These are phyloP conservation scores for Zeugodacus cucurbitae DNA, from an alignment of 1,140 invertebrate genomes.

Conservation along the genomic window DNA sequence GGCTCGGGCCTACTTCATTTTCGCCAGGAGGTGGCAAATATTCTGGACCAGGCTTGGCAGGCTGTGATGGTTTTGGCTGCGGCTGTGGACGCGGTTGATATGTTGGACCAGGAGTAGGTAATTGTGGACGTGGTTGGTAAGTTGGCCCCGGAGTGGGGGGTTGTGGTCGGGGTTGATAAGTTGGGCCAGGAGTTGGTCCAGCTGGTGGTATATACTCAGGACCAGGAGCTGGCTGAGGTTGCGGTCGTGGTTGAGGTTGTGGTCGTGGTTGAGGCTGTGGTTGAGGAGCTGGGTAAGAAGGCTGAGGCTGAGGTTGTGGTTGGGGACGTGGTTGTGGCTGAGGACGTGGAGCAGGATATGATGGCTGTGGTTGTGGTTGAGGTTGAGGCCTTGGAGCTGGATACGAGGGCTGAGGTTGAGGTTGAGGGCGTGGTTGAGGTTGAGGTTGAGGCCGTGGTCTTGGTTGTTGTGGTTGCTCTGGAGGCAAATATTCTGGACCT, in stretches of 20 bases:
- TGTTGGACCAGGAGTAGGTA: background rate
- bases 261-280: constrained; percentile 35
- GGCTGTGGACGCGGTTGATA: constrained; percentile 41
- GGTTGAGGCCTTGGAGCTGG: background rate
- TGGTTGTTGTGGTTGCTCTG: background rate
- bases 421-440: background rate
- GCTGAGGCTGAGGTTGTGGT: background rate
- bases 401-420: background rate
- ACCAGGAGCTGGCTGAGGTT: constrained; percentile 40
- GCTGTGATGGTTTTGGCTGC: constrained; percentile 40
- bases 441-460: constrained; percentile 2
- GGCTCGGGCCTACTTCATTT: constrained; percentile 33
- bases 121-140: constrained; percentile 35
- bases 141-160: background rate
- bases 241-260: constrained; percentile 17
- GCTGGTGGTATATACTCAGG: constrained; percentile 3
- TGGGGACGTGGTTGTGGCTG: background rate
- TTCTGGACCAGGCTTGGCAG: constrained; percentile 30
- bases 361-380: background rate
- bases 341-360: background rate
- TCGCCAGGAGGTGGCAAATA: constrained; percentile 45
- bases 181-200: background rate
- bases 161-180: constrained; percentile 38
- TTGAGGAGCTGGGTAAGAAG: constrained; percentile 50
- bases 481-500: constrained; percentile 18